These are phyloP conservation scores for Chrysolina americana DNA, from an alignment of 2,888 invertebrate species.

Conservation along the genomic window DNA sequence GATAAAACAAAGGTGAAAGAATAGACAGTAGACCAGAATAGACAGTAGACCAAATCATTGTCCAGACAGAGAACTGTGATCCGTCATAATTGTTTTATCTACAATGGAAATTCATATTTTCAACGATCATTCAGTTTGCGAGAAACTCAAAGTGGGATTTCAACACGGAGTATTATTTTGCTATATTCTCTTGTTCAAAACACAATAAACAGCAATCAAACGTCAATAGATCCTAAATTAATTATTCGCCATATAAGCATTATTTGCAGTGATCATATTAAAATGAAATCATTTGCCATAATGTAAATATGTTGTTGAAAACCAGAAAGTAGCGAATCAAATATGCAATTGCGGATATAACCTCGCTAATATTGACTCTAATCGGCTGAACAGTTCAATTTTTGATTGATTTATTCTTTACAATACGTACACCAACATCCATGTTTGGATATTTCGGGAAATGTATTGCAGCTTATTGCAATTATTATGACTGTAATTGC, in stretches of 20 bases:
- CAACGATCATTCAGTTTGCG: too few species aligned
- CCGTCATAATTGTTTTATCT: too few species aligned
- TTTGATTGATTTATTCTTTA: not conserved
- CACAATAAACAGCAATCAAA: not conserved
- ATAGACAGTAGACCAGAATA: too few species aligned
- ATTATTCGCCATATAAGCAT: not conserved
- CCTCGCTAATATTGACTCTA: not conserved
- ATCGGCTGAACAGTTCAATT: not conserved
- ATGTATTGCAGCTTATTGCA: slow-evolving; percentile 3
- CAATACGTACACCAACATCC: not conserved
- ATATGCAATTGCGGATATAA: not conserved
- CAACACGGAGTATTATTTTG: not conserved
- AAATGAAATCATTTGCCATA: not conserved
- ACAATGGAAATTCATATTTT: too few species aligned
- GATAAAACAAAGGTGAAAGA: too few species aligned
- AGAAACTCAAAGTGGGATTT: not conserved
- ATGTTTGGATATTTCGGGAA: not conserved
- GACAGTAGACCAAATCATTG: too few species aligned
- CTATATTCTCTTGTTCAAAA: not conserved
- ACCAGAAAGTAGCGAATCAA: not conserved
- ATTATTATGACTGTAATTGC: not conserved
- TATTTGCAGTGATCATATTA: not conserved
- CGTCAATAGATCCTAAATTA: not conserved
- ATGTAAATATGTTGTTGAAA: not conserved
- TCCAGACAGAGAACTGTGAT: too few species aligned